Conservation (phyloP, 2,888 invertebrate genomes). For the Ommatoiulus sabulosus region DNA sequence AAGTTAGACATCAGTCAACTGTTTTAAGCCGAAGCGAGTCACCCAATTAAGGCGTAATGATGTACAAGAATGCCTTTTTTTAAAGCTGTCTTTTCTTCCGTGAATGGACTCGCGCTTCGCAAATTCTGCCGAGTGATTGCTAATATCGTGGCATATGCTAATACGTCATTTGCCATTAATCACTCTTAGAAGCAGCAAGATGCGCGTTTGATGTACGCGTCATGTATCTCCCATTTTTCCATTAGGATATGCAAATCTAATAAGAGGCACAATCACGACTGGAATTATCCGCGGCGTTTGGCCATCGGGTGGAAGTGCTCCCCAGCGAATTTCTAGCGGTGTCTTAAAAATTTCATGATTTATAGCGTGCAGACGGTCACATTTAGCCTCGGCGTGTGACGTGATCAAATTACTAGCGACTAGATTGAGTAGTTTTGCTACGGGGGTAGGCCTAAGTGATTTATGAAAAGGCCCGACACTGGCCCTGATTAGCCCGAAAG, state of each 20-base stretch:
- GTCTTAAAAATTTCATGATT: slow-evolving; percentile 32
- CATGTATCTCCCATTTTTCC: background rate
- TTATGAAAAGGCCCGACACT: slow-evolving; percentile 40
- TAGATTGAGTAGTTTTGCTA: slow-evolving; percentile 9
- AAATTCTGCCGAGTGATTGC: slow-evolving; percentile 3
- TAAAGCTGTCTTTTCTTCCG: background rate
- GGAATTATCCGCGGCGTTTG: slow-evolving; percentile 9
- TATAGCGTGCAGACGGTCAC: slow-evolving; percentile 40
- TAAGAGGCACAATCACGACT: slow-evolving; percentile 30
- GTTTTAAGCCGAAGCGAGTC: slow-evolving; percentile 12
- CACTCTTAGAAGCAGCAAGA: background rate
- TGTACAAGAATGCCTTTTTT: background rate
- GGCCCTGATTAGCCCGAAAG: slow-evolving; percentile 43
- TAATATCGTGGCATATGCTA: slow-evolving; percentile 40
- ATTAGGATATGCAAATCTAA: slow-evolving; percentile 43
- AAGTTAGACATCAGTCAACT: slow-evolving; percentile 12
- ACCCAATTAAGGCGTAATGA: slow-evolving; percentile 12
- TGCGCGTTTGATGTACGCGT: background rate
- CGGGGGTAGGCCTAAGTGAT: slow-evolving; percentile 20
- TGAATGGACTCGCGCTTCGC: background rate
- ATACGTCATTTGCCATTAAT: slow-evolving; percentile 5
- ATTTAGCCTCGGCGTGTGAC: slow-evolving; percentile 39
- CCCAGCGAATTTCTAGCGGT: background rate
- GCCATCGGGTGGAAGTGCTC: slow-evolving; percentile 1
- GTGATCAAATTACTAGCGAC: slow-evolving; percentile 36